Conservation (phyloP, 2,797 vertebrate species). For the Austrolebias charrua region DNA sequence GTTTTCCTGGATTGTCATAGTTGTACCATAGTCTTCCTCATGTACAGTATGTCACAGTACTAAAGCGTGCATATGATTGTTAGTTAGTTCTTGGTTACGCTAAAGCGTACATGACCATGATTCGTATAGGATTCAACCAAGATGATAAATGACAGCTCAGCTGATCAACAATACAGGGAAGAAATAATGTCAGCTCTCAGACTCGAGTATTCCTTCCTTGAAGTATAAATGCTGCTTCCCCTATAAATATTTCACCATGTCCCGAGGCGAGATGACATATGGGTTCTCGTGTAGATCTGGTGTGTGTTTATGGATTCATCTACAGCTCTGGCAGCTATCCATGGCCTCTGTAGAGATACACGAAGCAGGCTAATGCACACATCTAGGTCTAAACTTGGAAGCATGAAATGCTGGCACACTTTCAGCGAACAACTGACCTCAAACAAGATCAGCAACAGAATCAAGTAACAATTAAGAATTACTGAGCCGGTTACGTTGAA, state of each 20-base stretch:
- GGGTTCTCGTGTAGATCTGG: not conserved
- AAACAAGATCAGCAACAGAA: slow-evolving; percentile 21
- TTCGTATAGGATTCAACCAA: not conserved
- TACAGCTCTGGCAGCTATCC: slow-evolving; percentile 13
- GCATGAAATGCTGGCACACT: slow-evolving; percentile 32
- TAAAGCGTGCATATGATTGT: slow-evolving; percentile 2
- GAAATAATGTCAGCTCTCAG: too few relatives aligned
- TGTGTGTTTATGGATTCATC: slow-evolving; percentile 14
- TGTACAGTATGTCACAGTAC: slow-evolving; percentile 1
- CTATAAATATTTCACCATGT: not conserved
- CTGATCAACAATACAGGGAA: too few relatives aligned
- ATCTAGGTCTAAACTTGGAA: slow-evolving; percentile 31
- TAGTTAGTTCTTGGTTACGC: not conserved
- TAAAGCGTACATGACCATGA: slow-evolving; percentile 11
- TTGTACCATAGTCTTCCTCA: too few relatives aligned
- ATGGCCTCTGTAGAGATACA: slow-evolving; percentile 5
- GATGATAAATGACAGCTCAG: too few relatives aligned
- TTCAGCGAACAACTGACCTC: slow-evolving; percentile 38
- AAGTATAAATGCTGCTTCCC: not conserved
- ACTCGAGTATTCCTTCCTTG: not conserved
- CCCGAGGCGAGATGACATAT: not conserved
- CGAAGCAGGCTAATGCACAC: slow-evolving; percentile 6
- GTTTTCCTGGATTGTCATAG: slow-evolving; percentile 6
- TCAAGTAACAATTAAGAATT: slow-evolving; percentile 7
- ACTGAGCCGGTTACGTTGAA: slow-evolving; percentile 15